Base-by-base conservation (phyloP, 2,113 vertebrate genomes). In the Siphamia tubifer region DNA sequence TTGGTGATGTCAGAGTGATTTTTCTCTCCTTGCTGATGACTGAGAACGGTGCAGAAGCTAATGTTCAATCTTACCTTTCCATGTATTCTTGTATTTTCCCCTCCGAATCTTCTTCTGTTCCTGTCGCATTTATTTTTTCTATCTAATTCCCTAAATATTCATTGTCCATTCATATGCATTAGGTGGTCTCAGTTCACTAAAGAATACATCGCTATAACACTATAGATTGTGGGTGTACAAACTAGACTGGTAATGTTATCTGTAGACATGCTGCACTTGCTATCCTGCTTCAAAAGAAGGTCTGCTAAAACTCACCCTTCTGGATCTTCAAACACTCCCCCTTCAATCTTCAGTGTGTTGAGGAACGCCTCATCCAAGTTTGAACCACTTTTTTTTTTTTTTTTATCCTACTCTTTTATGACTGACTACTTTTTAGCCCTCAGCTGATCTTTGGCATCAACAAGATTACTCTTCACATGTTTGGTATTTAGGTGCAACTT, bases 1-100 rank as follows among this genome's bases (percentile, higher is more conserved):
- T 60, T 3, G n/a, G 70, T 62, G 64, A 76, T 76, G 69, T 76
- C 77, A 74, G 60, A 44, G 60, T 68, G 53, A 70, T 77, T 67
- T 68, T 56, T 75, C 45, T 39, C 47, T 47, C 12, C 9, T 49
- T 4, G 2, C 45, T 60, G 58, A 79, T 81, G 72, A 82, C 56
- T 53, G 61, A 62, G 68, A 85, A 47, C 67, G 53, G 36, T 71
- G 43, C 56, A 68, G 34, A 17, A 57, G 31, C 35, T 62, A 52
- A 77, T 51, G 44, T 74, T 74, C 35, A 20, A 56, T 76, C 49
- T 61, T 65, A 25, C 42, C 34, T 68, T 63, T 35, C 42, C 40
- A 51, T 43, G 24, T 31, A 47, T 56, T 45, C 47, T 68, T 47
- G n/a, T 19, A n/a, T 68, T 66, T 58, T 16, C n/a, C 12, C 17